Conservation (phyloP, 2,113 vertebrate species). For the Aix galericulata region DNA sequence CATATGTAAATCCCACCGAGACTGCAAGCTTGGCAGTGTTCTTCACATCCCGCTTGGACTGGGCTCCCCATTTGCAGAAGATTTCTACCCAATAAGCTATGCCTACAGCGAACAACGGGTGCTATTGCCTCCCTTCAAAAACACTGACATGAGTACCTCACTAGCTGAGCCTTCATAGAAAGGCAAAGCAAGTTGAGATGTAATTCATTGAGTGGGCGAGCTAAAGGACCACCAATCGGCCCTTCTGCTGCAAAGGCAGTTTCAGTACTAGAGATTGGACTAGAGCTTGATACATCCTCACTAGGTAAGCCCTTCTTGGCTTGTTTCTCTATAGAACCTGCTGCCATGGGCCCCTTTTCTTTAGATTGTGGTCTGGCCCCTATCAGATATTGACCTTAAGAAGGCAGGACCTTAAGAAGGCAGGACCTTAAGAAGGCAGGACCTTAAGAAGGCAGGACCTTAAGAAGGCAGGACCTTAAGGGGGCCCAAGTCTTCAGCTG, state of each 20-base stretch:
- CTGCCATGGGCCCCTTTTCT: not conserved
- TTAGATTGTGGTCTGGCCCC: not conserved
- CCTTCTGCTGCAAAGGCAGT: not conserved
- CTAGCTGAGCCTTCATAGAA: not conserved
- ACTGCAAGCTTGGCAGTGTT: not conserved
- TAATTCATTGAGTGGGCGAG: accelerated
- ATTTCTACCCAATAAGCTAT: accelerated
- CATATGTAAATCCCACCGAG: not conserved
- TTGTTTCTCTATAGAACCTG: not conserved
- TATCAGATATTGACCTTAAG: not conserved
- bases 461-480: not conserved
- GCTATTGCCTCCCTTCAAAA: not conserved
- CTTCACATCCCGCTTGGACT: not conserved
- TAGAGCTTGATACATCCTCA: too few relatives aligned
- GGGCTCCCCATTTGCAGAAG: not conserved
- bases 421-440: not conserved
- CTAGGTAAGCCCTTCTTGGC: too few relatives aligned
- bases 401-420: not conserved
- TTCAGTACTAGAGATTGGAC: too few relatives aligned
- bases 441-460: not conserved
- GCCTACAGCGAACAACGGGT: accelerated
- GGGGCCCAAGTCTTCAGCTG: not conserved
- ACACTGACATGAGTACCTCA: accelerated
- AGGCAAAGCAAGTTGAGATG: not conserved
- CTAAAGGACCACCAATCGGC: too few relatives aligned